phyloP scores from a whole-genome alignment of 2,797 vertebrate genomes.

The Macroramphosus scolopax region DNA sequence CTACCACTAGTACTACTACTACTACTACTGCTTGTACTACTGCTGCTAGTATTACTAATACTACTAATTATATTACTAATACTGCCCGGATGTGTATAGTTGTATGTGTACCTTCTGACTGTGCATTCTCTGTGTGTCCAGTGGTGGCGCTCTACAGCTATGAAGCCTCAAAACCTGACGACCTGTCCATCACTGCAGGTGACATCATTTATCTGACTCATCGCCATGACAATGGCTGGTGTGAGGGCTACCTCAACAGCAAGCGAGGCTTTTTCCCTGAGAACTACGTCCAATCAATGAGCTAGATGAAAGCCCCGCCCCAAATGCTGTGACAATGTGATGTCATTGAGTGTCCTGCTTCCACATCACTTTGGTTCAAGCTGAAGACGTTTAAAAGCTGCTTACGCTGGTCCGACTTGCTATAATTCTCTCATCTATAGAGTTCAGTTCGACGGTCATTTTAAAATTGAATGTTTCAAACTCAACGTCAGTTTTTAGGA shows the following conservation, averaged over 20 bases:
- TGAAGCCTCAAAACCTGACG: conserved; percentile 51
- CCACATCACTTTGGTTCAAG: too few relatives aligned
- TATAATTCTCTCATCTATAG: too few relatives aligned
- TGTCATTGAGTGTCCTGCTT: not conserved
- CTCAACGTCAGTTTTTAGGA: too few relatives aligned
- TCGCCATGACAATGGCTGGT: conserved; percentile 75
- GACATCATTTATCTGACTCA: conserved; percentile 69
- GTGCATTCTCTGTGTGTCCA: conserved; percentile 41
- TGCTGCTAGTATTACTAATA: not conserved
- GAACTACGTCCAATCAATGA: conserved; percentile 68
- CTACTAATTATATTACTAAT: not conserved
- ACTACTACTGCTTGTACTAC: too few relatives aligned
- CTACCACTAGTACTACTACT: too few relatives aligned
- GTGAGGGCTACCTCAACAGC: conserved; percentile 60
- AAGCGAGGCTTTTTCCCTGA: conserved; percentile 72
- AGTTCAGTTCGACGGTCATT: too few relatives aligned
- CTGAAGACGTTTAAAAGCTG: too few relatives aligned
- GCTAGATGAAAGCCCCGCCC: conserved; percentile 25
- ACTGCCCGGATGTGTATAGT: too few relatives aligned
- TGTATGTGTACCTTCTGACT: conserved; percentile 2
- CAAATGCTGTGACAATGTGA: not conserved
- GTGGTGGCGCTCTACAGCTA: conserved; percentile 76
- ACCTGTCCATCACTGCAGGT: conserved; percentile 64
- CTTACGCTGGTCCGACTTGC: too few relatives aligned
- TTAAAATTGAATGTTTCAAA: too few relatives aligned